Base-by-base conservation (phyloP, 2,888 invertebrate species). In the Latrodectus hesperus region DNA sequence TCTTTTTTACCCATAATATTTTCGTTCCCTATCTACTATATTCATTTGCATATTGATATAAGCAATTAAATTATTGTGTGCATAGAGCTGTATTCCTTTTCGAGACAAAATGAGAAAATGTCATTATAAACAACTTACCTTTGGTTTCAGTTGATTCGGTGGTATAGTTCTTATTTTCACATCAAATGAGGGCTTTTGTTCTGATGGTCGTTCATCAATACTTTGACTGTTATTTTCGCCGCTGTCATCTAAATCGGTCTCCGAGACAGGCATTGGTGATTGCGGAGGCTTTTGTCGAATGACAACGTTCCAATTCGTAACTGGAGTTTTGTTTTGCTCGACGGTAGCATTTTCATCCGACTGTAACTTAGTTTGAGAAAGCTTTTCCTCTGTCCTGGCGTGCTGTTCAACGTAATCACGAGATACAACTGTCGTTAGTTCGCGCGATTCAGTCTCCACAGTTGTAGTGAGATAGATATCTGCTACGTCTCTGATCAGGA, bases 391-490 rank as follows among this genome's bases (percentile, higher is more conserved):
- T 3, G 16, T 11, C 17, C n/a, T 79, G 0, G 64, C 53, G 17
- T 88, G 83, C 9, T 73, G 64, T 60, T 78, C 82, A 17, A 79
- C 71, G 16, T 38, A 52, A 65, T 88, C 88, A 2, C 79, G 38
- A 3, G 88, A 75, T 14, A 84, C 79, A 12, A 22, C 79, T 1
- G 88, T 88, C 9, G 53, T 79, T 8, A 83, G 78, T 79, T 88
- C 88, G 5, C 70, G 68, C 6, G 75, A 83, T 60, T 88, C 88
- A 1, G 88, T 88, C 65, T 88, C 88, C 6, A 84, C 83, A 1
- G 88, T 88, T 11, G 88, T 88, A 16, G 88, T 88, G n/a, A 88
- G 17, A 70, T 79, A 88, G 16, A 88, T 64, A 22, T 88, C 88
- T 4, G 83, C 55, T 16, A 88, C 77, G 26, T 88, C 88, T 10